Conservation (phyloP, 2,797 vertebrate species). For the Chromis chromis region DNA sequence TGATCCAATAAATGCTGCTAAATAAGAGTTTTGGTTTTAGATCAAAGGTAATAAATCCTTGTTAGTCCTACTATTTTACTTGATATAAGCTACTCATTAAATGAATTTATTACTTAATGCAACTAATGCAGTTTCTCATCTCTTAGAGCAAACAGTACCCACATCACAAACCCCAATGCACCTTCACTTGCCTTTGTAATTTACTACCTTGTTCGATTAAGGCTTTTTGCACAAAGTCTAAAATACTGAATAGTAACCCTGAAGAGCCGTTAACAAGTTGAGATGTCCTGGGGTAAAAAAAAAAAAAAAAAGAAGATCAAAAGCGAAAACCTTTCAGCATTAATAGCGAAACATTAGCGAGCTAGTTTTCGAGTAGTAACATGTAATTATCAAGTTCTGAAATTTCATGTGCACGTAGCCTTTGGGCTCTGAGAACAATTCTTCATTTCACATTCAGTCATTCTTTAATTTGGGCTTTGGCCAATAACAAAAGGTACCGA, state of each 20-base stretch:
- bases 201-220: constrained; percentile 37
- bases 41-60: constrained; percentile 7
- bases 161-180: constrained; percentile 13
- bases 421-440: constrained; percentile 44
- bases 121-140: not conserved
- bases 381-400: not conserved
- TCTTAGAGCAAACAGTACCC: constrained; percentile 5
- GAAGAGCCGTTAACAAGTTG: constrained; percentile 20
- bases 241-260: constrained; percentile 44
- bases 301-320: not conserved
- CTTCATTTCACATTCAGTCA: constrained; percentile 50
- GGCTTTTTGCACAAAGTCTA: constrained; percentile 37
- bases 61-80: not conserved
- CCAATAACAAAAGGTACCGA: constrained; percentile 55
- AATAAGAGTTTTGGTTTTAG: constrained; percentile 18
- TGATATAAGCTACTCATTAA: not conserved
- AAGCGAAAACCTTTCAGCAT: not conserved
- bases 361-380: not conserved
- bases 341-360: constrained; percentile 14
- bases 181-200: constrained; percentile 13
- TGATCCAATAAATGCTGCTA: not conserved
- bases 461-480: constrained; percentile 25
- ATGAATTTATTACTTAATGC: constrained; percentile 1
- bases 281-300: constrained; percentile 8
- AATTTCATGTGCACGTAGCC: constrained; percentile 19